Conservation (phyloP, 23 tunicate species). For the Diplosoma virens region DNA sequence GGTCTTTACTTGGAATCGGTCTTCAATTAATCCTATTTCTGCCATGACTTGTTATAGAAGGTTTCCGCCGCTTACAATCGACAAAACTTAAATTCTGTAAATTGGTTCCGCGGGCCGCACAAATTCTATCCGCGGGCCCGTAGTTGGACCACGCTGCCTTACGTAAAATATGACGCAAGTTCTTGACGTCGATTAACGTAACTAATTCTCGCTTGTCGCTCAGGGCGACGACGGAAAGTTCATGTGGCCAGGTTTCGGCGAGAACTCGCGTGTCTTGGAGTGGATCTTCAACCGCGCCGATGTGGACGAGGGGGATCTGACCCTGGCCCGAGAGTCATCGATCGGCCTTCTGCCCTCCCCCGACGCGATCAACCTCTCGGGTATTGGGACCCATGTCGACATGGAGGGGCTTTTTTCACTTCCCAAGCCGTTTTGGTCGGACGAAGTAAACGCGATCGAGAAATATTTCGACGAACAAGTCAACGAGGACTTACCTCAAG, state of each 20-base stretch:
- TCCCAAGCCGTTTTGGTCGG: constrained; percentile 74
- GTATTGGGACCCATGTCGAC: constrained; percentile 53
- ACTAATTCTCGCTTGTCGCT: too few relatives aligned
- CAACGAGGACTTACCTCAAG: constrained; percentile 77
- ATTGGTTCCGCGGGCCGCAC: too few relatives aligned
- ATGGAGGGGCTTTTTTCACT: constrained; percentile 59
- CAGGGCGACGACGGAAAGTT: constrained; percentile 84
- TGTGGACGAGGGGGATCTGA: constrained; percentile 17
- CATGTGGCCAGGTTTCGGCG: constrained; percentile 99
- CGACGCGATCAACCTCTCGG: constrained; percentile 51
- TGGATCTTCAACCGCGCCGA: constrained; percentile 89
- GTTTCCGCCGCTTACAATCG: too few relatives aligned
- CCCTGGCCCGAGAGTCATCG: constrained; percentile 54
- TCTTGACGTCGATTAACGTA: too few relatives aligned
- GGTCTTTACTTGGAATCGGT: too few relatives aligned
- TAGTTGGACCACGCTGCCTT: too few relatives aligned
- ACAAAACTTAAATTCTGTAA: too few relatives aligned
- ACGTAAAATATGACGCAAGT: too few relatives aligned
- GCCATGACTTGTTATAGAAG: too few relatives aligned
- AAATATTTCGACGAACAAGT: constrained; percentile 98
- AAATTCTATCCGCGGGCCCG: too few relatives aligned
- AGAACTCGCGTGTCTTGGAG: constrained; percentile 94
- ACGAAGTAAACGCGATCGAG: constrained; percentile 69
- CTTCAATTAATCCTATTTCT: too few relatives aligned
- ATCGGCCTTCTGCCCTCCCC: constrained; percentile 76